Evolutionary conservation across 2,113 vertebrate genomes (phyloP).

Genomic region (Cryptotis parvus): DNA sequence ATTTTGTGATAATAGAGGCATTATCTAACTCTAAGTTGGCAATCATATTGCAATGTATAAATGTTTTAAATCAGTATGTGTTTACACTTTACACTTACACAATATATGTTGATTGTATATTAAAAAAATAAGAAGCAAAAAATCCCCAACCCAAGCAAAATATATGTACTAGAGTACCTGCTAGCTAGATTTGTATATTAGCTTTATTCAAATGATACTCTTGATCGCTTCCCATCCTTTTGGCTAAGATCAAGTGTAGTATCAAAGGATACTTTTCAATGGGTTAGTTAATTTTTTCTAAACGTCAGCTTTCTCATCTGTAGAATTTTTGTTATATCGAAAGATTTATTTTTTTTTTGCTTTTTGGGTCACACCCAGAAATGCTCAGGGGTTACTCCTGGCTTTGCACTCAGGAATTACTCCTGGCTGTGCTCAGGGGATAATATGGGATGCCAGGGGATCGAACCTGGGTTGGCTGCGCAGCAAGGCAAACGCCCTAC

Average conservation of each 20-base stretch:
- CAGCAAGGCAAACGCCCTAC: too few species aligned
- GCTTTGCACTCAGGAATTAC: too few species aligned
- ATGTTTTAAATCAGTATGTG: background rate
- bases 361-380: too few species aligned
- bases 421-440: too few species aligned
- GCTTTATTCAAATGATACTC: background rate
- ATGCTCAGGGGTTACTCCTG: too few species aligned
- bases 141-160: background rate
- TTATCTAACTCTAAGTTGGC: background rate
- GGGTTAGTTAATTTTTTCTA: background rate
- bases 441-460: too few species aligned
- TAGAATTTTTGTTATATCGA: conserved; percentile 25
- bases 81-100: background rate
- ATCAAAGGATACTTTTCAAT: background rate
- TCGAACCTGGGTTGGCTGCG: too few species aligned
- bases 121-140: background rate
- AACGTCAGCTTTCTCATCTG: conserved; percentile 26
- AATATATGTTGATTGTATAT: background rate
- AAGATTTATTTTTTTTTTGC: too few species aligned
- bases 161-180: background rate
- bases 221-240: too few species aligned
- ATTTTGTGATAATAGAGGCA: background rate
- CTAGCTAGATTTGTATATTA: background rate
- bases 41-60: background rate
- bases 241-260: too few species aligned